These are phyloP conservation scores for Elaeidobius kamerunicus DNA, from an alignment of 2,888 invertebrate genomes.

Conservation along the genomic window DNA sequence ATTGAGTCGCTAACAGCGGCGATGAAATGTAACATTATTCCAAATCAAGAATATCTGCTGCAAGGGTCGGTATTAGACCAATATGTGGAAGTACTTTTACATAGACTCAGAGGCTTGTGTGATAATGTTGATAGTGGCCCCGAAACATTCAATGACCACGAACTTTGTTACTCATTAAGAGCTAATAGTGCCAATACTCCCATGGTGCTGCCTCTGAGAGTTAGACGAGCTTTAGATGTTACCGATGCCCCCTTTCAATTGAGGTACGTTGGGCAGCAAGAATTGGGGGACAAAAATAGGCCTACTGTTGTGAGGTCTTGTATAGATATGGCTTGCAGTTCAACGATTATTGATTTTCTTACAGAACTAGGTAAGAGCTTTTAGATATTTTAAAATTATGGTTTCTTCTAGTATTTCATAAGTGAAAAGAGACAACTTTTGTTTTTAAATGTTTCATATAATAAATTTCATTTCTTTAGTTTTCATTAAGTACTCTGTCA, in stretches of 20 bases:
- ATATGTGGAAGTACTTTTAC: conserved; percentile 85
- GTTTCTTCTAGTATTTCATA: too few relatives aligned
- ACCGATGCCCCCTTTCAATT: conserved; percentile 86
- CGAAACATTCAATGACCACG: conserved; percentile 91
- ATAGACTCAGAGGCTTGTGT: conserved; percentile 85
- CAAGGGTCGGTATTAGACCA: conserved; percentile 93
- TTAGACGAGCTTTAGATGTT: conserved; percentile 79
- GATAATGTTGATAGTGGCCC: conserved; percentile 90
- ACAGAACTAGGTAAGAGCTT: conserved; percentile 81
- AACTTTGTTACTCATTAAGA: conserved; percentile 82
- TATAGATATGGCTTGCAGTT: conserved; percentile 89
- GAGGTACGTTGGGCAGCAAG: conserved; percentile 88
- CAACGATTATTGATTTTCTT: conserved; percentile 86
- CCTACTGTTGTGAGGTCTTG: conserved; percentile 90
- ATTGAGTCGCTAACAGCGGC: conserved; percentile 77
- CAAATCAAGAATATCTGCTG: conserved; percentile 89
- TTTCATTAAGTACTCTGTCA: too few relatives aligned
- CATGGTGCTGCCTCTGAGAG: conserved; percentile 65
- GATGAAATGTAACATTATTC: conserved; percentile 79
- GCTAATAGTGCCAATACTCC: conserved; percentile 58
- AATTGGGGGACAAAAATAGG: conserved; percentile 81
- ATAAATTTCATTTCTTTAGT: too few relatives aligned
- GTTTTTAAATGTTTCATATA: too few relatives aligned
- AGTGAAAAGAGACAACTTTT: too few relatives aligned
- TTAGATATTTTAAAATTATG: too few relatives aligned